Conservation (phyloP, 2,113 vertebrate genomes). For the Cololabis saira region DNA sequence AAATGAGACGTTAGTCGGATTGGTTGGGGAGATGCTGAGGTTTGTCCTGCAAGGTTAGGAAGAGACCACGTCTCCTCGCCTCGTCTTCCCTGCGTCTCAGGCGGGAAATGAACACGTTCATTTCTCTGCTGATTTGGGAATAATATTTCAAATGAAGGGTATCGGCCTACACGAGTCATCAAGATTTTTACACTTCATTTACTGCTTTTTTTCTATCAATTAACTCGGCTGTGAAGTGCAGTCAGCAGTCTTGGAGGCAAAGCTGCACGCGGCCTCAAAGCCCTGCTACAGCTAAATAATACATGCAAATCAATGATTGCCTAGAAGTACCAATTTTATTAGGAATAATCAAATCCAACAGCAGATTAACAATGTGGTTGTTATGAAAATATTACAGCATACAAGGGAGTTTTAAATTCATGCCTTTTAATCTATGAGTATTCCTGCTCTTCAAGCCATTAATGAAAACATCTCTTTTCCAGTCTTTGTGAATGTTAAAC, state of each 20-base stretch:
- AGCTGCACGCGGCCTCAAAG: too few species aligned
- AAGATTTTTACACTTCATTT: constrained; percentile 10
- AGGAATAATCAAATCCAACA: not conserved
- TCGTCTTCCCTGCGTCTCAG: constrained; percentile 12
- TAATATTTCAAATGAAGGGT: constrained; percentile 23
- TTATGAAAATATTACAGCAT: not conserved
- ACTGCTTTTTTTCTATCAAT: not conserved
- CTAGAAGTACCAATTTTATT: not conserved
- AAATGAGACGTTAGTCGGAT: constrained; percentile 11
- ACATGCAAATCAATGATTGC: too few species aligned
- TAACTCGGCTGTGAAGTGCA: not conserved
- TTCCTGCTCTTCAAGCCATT: constrained; percentile 2
- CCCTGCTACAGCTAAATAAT: too few species aligned
- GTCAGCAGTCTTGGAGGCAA: too few species aligned
- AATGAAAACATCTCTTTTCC: not conserved
- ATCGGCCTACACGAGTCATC: not conserved
- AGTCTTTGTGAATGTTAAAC: not conserved
- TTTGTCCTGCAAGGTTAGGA: constrained; percentile 10
- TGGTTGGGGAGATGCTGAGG: constrained; percentile 4
- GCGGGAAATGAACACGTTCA: constrained; percentile 15
- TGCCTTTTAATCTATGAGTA: not conserved
- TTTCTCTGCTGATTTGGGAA: constrained; percentile 55
- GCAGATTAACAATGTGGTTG: too few species aligned
- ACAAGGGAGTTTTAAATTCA: not conserved
- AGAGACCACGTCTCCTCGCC: not conserved